phyloP scores from a whole-genome alignment of 2,888 invertebrate genomes.

The Eristalinus aeneus region DNA sequence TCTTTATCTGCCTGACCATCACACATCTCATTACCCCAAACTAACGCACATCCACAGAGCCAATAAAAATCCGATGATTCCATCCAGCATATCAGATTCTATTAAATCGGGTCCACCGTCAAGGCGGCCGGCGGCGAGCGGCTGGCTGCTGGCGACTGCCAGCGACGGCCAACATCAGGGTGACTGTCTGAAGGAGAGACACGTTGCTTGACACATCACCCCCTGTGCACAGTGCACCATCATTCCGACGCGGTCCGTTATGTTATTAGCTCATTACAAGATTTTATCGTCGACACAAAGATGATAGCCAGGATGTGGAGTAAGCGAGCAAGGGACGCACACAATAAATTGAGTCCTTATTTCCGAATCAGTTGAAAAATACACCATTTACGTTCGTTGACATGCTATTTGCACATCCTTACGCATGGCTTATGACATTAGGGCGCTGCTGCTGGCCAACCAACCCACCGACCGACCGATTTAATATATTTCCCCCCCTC shows the following conservation, averaged over 20 bases:
- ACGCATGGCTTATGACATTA: constrained; percentile 45
- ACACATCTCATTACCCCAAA: constrained; percentile 68
- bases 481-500: constrained; percentile 57
- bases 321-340: constrained; percentile 41
- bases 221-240: not conserved
- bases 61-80: constrained; percentile 63
- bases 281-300: constrained; percentile 55
- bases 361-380: constrained; percentile 72
- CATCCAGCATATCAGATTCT: constrained; percentile 53
- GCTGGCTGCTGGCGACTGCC: not conserved
- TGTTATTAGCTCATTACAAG: constrained; percentile 71
- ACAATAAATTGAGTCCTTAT: constrained; percentile 71
- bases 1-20: constrained; percentile 64
- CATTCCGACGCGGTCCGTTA: constrained; percentile 59
- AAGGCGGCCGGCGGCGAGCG: not conserved
- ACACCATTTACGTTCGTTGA: constrained; percentile 67
- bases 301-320: constrained; percentile 48
- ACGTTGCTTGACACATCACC: constrained; percentile 62
- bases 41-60: constrained; percentile 42
- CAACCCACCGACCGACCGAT: constrained; percentile 4
- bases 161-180: no score
- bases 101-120: constrained; percentile 41
- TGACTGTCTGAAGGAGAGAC: not conserved
- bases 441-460: not conserved
- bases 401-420: constrained; percentile 69